A percentile compares a stretch with the other conserved stretches of the same genome.
Evolutionary conservation across 2,888 invertebrate species (phyloP).

Genomic region (Acleris cristana): DNA sequence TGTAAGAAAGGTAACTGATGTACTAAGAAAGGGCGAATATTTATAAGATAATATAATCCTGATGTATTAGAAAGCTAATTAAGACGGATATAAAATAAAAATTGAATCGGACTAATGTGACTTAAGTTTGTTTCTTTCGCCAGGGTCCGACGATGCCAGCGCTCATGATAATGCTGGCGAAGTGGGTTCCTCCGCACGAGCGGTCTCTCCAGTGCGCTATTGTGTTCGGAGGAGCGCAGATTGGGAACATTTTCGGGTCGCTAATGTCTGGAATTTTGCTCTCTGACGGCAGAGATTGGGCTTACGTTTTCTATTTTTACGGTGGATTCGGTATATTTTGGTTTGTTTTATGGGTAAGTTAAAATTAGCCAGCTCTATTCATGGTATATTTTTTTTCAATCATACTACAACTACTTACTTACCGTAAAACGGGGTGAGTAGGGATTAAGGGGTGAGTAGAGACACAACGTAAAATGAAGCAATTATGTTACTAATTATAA

Average conservation of each 20-base stretch:
- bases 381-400: too few species aligned
- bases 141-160: slow-evolving; percentile 85
- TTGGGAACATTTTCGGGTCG: slow-evolving; percentile 66
- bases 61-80: too few species aligned
- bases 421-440: too few species aligned
- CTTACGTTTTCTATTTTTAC: slow-evolving; percentile 72
- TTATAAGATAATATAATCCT: too few species aligned
- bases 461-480: too few species aligned
- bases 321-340: slow-evolving; percentile 65
- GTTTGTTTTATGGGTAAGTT: slow-evolving; percentile 60
- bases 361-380: too few species aligned
- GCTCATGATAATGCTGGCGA: slow-evolving; percentile 74
- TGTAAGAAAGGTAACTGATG: too few species aligned
- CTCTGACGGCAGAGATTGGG: slow-evolving; percentile 61
- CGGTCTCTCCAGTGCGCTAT: slow-evolving; percentile 71
- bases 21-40: too few species aligned
- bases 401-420: too few species aligned
- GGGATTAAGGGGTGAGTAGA: too few species aligned
- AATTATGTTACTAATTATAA: too few species aligned
- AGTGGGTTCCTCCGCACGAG: slow-evolving; percentile 75
- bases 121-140: slow-evolving; percentile 25
- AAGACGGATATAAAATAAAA: too few species aligned
- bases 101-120: background rate
- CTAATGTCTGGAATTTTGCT: slow-evolving; percentile 59
- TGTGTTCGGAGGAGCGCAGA: slow-evolving; percentile 71